Conservation (phyloP, 2,113 vertebrate genomes). For the Ceyx cyanopectus region DNA sequence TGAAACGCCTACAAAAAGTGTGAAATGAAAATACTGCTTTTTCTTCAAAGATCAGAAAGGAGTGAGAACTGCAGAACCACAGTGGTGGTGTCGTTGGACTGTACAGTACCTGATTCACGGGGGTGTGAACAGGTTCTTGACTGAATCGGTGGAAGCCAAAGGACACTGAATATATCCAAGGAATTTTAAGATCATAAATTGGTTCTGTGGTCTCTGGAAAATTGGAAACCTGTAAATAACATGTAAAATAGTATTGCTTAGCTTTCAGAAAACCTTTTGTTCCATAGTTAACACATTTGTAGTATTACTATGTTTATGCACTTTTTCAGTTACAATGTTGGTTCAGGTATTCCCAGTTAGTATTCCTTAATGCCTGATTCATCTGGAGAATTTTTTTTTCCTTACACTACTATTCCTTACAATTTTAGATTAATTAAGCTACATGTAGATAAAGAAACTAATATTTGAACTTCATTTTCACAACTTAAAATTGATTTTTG, state of each 20-base stretch:
- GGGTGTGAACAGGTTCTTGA: neutral
- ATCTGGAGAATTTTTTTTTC: slow-evolving; percentile 52
- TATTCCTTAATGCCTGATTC: slow-evolving; percentile 65
- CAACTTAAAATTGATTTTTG: slow-evolving; percentile 52
- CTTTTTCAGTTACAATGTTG: slow-evolving; percentile 79
- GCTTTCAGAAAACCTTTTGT: slow-evolving; percentile 67
- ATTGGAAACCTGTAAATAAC: slow-evolving; percentile 76
- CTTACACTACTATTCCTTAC: slow-evolving; percentile 74
- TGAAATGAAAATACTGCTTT: slow-evolving; percentile 82
- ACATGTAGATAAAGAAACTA: slow-evolving; percentile 69
- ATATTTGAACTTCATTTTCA: slow-evolving; percentile 68
- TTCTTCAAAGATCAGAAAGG: neutral
- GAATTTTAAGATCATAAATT: slow-evolving; percentile 30
- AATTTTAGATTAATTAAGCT: slow-evolving; percentile 78
- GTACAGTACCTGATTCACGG: neutral
- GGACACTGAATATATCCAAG: slow-evolving; percentile 7
- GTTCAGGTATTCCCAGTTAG: slow-evolving; percentile 72
- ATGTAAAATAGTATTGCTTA: slow-evolving; percentile 65
- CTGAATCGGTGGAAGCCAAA: neutral
- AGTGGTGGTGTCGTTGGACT: neutral
- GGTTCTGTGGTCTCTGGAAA: slow-evolving; percentile 71
- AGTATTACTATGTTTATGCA: slow-evolving; percentile 84
- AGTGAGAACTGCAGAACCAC: slow-evolving; percentile 11
- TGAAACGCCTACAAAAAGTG: slow-evolving; percentile 86
- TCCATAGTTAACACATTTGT: slow-evolving; percentile 76